Evolutionary conservation across 2,888 invertebrate genomes (phyloP).

Genomic region (Lucinisca nassula): DNA sequence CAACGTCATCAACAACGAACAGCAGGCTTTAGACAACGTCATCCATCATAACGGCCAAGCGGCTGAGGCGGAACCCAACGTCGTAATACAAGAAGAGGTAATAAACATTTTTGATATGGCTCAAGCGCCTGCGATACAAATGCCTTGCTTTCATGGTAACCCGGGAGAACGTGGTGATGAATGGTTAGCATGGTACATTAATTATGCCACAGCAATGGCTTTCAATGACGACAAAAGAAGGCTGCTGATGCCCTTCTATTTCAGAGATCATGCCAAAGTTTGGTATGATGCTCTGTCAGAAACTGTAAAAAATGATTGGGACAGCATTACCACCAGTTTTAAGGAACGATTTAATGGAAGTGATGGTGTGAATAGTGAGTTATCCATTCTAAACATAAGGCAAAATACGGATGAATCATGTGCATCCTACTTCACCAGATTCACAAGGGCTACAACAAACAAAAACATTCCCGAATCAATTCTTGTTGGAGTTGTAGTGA

Average conservation of each 20-base stretch:
- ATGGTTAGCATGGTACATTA: slow-evolving; percentile 6
- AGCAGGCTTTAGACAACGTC: too few species aligned
- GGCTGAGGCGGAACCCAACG: too few species aligned
- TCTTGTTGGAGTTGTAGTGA: background rate
- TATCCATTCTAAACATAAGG: background rate
- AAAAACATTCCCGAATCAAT: background rate
- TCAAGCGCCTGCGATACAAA: background rate
- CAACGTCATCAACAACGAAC: too few species aligned
- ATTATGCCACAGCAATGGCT: background rate
- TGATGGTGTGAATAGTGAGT: slow-evolving; percentile 4
- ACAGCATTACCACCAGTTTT: background rate
- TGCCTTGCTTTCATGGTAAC: background rate
- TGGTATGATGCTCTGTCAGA: slow-evolving; percentile 13
- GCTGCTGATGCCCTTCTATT: background rate
- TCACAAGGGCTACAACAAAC: background rate
- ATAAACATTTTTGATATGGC: too few species aligned
- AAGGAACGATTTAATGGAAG: slow-evolving; percentile 24
- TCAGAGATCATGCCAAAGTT: slow-evolving; percentile 18
- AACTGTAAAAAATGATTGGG: background rate
- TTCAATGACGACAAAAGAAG: background rate
- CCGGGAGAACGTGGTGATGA: slow-evolving; percentile 6
- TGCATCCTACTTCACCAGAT: slow-evolving; percentile 17
- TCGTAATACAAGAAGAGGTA: too few species aligned
- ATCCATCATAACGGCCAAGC: too few species aligned
- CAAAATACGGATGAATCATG: background rate